phyloP scores from a whole-genome alignment of 2,888 invertebrate genomes.

The Allolobophora icterica region DNA sequence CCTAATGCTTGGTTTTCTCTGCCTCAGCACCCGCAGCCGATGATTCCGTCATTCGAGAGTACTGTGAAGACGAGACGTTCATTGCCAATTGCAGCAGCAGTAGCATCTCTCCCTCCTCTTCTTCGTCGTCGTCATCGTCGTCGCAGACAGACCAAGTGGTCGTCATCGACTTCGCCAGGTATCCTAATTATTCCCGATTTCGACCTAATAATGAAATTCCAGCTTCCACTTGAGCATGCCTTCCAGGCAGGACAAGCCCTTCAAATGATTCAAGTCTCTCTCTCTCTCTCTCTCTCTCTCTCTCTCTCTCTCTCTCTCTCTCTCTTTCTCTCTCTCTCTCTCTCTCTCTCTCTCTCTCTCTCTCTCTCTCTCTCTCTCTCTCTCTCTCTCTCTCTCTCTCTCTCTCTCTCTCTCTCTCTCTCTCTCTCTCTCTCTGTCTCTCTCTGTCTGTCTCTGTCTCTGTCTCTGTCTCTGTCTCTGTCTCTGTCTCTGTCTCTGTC shows the following conservation, averaged over 20 bases:
- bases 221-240: background rate
- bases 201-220: constrained; percentile 1
- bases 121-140: background rate
- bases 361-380: too few species aligned
- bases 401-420: too few species aligned
- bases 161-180: constrained; percentile 26
- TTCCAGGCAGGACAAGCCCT: background rate
- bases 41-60: constrained; percentile 11
- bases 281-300: background rate
- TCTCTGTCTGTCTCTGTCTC: background rate
- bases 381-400: too few species aligned
- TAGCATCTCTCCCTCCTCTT: background rate
- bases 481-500: background rate
- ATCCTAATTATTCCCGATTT: background rate
- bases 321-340: too few species aligned
- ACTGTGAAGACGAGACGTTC: constrained; percentile 26
- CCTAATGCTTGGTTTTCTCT: background rate
- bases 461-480: background rate
- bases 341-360: too few species aligned
- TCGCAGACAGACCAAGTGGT: constrained; percentile 22
- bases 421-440: background rate
- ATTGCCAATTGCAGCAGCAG: constrained; percentile 23
- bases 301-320: too few species aligned
- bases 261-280: background rate
- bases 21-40: background rate